Evolutionary conservation across 1,140 invertebrate species (phyloP).

Genomic region (Archegozetes longisetosus): DNA sequence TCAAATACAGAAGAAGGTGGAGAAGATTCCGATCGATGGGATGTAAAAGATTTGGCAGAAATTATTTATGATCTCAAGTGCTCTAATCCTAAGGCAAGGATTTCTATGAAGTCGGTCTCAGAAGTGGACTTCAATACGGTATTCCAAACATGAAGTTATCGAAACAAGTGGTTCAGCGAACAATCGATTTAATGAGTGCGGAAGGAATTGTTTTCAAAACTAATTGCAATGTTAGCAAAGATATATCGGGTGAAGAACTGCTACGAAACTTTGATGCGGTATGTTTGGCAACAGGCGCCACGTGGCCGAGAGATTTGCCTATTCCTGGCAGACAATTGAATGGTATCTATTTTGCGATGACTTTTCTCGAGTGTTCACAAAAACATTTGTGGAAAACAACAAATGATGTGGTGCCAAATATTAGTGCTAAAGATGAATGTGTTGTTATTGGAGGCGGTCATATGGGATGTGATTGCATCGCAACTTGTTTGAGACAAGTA

Average conservation of each 20-base stretch:
- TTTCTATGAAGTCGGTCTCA: constrained; percentile 94
- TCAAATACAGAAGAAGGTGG: constrained; percentile 93
- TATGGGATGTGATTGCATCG: constrained; percentile 99
- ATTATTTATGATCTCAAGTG: constrained; percentile 97
- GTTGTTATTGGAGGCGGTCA: constrained; percentile 97
- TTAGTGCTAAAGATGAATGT: constrained; percentile 78
- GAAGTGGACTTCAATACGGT: constrained; percentile 96
- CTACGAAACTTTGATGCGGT: constrained; percentile 65
- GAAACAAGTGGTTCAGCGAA: constrained; percentile 64
- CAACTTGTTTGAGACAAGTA: constrained; percentile 83
- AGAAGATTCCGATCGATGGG: constrained; percentile 63
- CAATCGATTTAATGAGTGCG: constrained; percentile 65
- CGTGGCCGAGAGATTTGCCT: constrained; percentile 78
- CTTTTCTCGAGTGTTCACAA: constrained; percentile 92
- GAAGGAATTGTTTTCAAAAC: constrained; percentile 87
- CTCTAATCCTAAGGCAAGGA: constrained; percentile 83
- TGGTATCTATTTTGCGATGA: constrained; percentile 95
- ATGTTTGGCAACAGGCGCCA: constrained; percentile 77
- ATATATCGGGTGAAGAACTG: constrained; percentile 58
- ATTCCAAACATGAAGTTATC: constrained; percentile 96
- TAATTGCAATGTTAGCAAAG: constrained; percentile 76
- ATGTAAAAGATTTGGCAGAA: constrained; percentile 76
- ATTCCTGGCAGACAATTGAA: constrained; percentile 57
- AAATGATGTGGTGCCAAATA: constrained; percentile 16
- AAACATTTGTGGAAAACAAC: constrained; percentile 57